Evolutionary conservation across 2,888 invertebrate genomes (phyloP), one percentile per base, ranked within the genome.

Genomic region (Agrochola lychnidis): DNA sequence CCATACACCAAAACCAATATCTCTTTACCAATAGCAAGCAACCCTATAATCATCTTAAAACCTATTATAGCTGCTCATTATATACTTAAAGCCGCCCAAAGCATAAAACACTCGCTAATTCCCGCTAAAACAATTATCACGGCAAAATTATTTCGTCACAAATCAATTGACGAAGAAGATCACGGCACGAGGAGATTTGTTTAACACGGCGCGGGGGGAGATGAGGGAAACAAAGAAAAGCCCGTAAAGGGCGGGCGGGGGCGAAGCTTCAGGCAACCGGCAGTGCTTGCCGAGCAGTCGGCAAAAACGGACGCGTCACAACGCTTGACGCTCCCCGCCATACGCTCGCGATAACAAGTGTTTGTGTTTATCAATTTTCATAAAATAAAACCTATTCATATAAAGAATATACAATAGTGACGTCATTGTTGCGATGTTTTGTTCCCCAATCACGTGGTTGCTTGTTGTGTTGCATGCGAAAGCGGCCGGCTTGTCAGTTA

Each of bases 161-260:
- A 92, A 92, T 92, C 93, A 93, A 94, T 94, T 94, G 93, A 92
- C 93, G 93, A 93, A 91, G 93, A 91, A 93, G 94, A 95, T 94
- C 93, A 90, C 92, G 91, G 95, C 95, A 95, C 95, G 94, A 95
- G 95, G 94, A 93, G 93, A 93, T 88, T 88, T 88, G 88, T 88
- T 88, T 89, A 86, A 88, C 88, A 93, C 93, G 92, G 76, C 88
- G 90, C 90, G 90, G 91, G 92, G 90, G 92, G 93, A 70, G 93
- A 91, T 90, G 78, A 92, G 93, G 93, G 96, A 96, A 96, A 96
- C 96, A 96, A 96, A 96, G 96, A 95, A 96, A 95, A 93, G 87
- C 88, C 91, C 92, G 92, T 91, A 91, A 73, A 86, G 94, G 95
- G 94, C 94, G 95, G 95, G 94, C 93, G 94, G 96, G 95, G 94